A percentile compares a stretch with the other conserved stretches of the same genome.
Evolutionary conservation across 1,140 invertebrate genomes (phyloP).

Genomic region (Halyomorpha halys): DNA sequence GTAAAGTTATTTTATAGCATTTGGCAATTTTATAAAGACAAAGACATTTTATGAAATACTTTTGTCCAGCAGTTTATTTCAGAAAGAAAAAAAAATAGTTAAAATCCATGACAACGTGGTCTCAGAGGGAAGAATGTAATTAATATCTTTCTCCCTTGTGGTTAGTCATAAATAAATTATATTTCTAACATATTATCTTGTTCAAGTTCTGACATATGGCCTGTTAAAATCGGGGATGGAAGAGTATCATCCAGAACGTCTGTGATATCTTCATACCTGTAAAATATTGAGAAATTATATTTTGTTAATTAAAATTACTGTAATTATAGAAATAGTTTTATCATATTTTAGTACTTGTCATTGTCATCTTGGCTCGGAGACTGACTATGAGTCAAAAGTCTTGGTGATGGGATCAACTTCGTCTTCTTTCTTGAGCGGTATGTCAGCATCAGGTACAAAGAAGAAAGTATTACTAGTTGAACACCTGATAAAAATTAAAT

Average conservation of each 20-base stretch:
- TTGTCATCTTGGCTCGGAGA: conserved; percentile 23
- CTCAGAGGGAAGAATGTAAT: too few relatives aligned
- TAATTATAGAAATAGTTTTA: not conserved
- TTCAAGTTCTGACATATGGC: conserved; percentile 30
- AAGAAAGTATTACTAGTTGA: conserved; percentile 20
- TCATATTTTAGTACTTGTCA: conserved; percentile 15
- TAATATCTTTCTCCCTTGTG: too few relatives aligned
- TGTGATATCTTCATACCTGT: conserved; percentile 30
- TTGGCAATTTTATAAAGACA: too few relatives aligned
- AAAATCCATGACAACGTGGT: too few relatives aligned
- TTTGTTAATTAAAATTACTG: not conserved
- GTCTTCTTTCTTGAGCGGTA: conserved; percentile 18
- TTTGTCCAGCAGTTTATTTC: too few relatives aligned
- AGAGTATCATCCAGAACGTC: conserved; percentile 29
- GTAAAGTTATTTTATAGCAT: too few relatives aligned
- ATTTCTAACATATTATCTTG: conserved; percentile 30
- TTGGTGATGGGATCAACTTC: conserved; percentile 18
- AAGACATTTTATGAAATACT: too few relatives aligned
- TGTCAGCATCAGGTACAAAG: conserved; percentile 21
- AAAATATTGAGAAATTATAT: not conserved
- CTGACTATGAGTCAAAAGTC: conserved; percentile 22
- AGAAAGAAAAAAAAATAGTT: too few relatives aligned
- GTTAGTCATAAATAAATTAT: conserved; percentile 11
- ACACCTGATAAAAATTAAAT: conserved; percentile 6
- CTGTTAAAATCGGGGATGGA: conserved; percentile 24